Conservation (phyloP, 1,140 invertebrate genomes). For the Helicoverpa zea region DNA sequence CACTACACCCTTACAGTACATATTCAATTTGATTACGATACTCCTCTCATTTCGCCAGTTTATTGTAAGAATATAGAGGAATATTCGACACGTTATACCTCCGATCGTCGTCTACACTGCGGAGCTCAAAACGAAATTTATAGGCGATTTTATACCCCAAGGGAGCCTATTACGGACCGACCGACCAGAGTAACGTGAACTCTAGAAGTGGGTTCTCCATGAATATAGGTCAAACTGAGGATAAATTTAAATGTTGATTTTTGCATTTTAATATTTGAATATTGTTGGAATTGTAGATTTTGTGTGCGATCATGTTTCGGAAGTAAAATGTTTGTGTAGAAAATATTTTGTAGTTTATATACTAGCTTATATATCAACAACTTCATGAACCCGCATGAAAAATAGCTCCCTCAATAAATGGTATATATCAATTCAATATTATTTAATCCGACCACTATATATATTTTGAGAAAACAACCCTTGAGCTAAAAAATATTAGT, state of each 20-base stretch:
- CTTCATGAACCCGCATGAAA: too few species aligned
- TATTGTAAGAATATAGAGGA: slow-evolving; percentile 35
- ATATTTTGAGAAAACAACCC: too few species aligned
- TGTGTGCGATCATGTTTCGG: background rate
- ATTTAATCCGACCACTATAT: too few species aligned
- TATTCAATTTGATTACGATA: slow-evolving; percentile 31
- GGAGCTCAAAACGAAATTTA: slow-evolving; percentile 70
- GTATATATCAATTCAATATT: too few species aligned
- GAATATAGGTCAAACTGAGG: slow-evolving; percentile 31
- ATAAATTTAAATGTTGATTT: slow-evolving; percentile 44
- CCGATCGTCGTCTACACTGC: slow-evolving; percentile 54
- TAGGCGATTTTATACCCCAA: slow-evolving; percentile 69
- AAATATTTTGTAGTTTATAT: background rate
- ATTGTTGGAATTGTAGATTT: slow-evolving; percentile 25
- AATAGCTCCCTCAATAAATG: too few species aligned
- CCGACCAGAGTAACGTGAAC: slow-evolving; percentile 49
- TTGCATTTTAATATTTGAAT: slow-evolving; percentile 44
- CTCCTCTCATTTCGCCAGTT: slow-evolving; percentile 16
- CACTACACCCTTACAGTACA: slow-evolving; percentile 1
- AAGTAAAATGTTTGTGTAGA: background rate
- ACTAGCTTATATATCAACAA: too few species aligned
- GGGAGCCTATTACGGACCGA: slow-evolving; percentile 65
- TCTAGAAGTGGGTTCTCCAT: slow-evolving; percentile 38
- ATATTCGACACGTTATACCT: slow-evolving; percentile 40
- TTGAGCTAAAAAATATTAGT: too few species aligned